Base-by-base conservation (phyloP, 92 coral and sea anemone species). In the Epizoanthus scotinus region DNA sequence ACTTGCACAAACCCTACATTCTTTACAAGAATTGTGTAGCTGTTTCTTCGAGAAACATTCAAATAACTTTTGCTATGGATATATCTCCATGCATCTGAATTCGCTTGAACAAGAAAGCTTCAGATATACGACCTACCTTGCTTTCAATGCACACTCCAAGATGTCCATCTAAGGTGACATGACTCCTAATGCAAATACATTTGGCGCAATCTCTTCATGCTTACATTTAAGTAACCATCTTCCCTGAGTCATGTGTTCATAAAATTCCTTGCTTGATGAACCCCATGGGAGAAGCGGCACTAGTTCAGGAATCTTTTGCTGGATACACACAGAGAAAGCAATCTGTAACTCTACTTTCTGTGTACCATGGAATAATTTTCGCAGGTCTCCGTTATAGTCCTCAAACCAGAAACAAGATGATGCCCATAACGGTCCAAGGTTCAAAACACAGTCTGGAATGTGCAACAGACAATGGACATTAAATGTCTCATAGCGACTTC, bases 361-460 rank as follows among this genome's bases (percentile, higher is more conserved):
- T 49, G 90, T 85, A 5, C 95, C 92, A 88, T 91, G 94, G 62
- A 88, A 87, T 8, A 91, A 25, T 52, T 77, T 85, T 60, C 92
- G 67, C 15, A 91, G 67, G 38, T 91, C 88, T 18, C 92, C 92
- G 83, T 91, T 85, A 24, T 75, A 88, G 38, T 88, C 92, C 67
- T 91, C 95, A 77, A 75, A 91, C 88, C 95, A 91, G 59, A 88
- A 91, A 81, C 95, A 91, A 53, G 94, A 87, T 63, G 15, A 68
- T 26, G 86, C 81, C 94, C 94, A 91, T 77, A 91, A 68, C 60
- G 94, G 94, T 5, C 92, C 90, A 19, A 91, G 1, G 78, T 86
- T 86, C 15, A 54, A 28, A 0, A 88, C 95, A 83, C 95, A 87
- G 36, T 88, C 88, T 69, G 66, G 77, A 6, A 91, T 83, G 73